These are phyloP conservation scores for Steatocranus sp. DNA, from an alignment of 2,797 vertebrate species.

Conservation along the genomic window DNA sequence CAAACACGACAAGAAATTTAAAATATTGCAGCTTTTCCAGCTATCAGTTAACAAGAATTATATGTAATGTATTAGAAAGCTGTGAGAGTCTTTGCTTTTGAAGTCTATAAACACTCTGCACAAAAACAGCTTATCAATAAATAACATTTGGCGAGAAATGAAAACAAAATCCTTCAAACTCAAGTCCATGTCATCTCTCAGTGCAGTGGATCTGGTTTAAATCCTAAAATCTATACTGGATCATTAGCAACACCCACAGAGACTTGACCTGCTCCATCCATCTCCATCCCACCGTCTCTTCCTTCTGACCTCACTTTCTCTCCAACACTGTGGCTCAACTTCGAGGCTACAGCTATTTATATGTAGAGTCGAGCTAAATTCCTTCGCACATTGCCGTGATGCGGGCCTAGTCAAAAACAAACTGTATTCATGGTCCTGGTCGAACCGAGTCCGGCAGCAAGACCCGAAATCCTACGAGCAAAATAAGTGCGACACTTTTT, in stretches of 20 bases:
- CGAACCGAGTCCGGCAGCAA: constrained; percentile 1
- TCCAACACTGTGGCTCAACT: neutral
- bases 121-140: neutral
- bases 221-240: constrained; percentile 54
- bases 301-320: constrained; percentile 28
- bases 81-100: neutral
- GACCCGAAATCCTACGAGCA: neutral
- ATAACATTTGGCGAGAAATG: neutral
- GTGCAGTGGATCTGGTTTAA: constrained; percentile 52
- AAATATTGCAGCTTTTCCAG: neutral
- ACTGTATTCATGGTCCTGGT: neutral
- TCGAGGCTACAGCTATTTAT: neutral
- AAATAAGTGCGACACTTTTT: constrained; percentile 16
- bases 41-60: neutral
- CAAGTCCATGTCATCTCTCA: neutral
- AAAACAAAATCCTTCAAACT: neutral
- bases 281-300: constrained; percentile 48
- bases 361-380: neutral
- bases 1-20: neutral
- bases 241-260: constrained; percentile 46
- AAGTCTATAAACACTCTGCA: neutral
- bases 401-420: neutral
- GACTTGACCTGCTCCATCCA: constrained; percentile 51
- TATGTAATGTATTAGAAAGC: neutral
- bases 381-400: neutral